A percentile compares a stretch with the other conserved stretches of the same genome.
phyloP scores from a whole-genome alignment of 1,140 invertebrate species.

The Phortica variegata region DNA sequence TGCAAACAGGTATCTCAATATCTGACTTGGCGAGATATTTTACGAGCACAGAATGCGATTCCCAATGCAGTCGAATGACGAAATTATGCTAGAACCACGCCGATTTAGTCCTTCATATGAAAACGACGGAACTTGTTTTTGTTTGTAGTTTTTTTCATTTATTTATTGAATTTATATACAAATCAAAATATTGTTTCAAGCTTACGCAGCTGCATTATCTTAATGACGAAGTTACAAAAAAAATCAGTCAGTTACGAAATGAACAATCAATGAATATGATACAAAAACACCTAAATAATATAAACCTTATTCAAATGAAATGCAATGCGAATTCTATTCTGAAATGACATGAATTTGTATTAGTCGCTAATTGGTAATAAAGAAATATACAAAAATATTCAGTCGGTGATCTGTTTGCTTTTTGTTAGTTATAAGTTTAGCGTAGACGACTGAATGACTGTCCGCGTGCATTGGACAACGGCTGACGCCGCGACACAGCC shows the following conservation, averaged over 20 bases:
- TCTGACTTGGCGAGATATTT: no score
- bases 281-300: neutral
- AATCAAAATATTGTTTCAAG: neutral
- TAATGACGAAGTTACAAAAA: neutral
- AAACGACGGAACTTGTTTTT: neutral
- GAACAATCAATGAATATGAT: neutral
- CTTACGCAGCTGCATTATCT: neutral
- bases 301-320: neutral
- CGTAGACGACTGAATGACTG: neutral
- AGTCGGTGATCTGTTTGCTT: neutral
- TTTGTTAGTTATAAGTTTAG: neutral
- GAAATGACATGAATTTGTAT: no score
- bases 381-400: neutral
- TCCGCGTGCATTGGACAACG: neutral
- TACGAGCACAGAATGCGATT: no score
- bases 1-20: no score
- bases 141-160: neutral
- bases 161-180: neutral
- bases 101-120: no score
- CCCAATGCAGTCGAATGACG: no score
- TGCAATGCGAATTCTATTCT: neutral
- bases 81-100: no score
- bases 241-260: neutral
- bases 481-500: neutral
- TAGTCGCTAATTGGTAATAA: no score